These are phyloP conservation scores for Poliocrania exsul DNA, from an alignment of 2,797 vertebrate genomes.

Conservation along the genomic window DNA sequence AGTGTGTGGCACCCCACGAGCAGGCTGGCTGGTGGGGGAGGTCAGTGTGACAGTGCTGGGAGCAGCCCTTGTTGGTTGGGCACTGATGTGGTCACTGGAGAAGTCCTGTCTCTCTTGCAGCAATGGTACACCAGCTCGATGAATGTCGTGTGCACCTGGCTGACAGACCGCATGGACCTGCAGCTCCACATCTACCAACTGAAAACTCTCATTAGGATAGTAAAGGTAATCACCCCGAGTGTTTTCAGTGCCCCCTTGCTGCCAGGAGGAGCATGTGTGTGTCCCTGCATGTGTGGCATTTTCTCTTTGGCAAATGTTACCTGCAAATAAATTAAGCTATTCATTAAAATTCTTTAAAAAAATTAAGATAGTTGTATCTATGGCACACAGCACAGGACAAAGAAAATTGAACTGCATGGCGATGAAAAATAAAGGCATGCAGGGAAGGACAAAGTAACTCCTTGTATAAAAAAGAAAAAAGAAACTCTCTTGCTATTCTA, in stretches of 20 bases:
- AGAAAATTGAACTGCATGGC: not conserved
- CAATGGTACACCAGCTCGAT: conserved; percentile 99
- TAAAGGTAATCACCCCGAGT: conserved; percentile 84
- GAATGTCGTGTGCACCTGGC: conserved; percentile 97
- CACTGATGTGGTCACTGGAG: conserved; percentile 84
- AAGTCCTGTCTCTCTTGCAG: conserved; percentile 95
- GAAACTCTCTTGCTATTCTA: not conserved
- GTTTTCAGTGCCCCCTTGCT: not conserved
- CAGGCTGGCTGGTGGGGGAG: not conserved
- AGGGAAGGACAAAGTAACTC: not conserved
- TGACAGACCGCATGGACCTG: conserved; percentile 98
- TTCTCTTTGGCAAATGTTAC: not conserved
- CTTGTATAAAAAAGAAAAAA: not conserved
- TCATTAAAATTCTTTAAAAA: not conserved
- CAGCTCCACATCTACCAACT: conserved; percentile 99
- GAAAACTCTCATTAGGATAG: conserved; percentile 99
- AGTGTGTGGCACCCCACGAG: not conserved
- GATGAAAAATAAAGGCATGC: not conserved
- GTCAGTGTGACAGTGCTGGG: not conserved
- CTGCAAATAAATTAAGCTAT: not conserved
- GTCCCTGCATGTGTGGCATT: not conserved
- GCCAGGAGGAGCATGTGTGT: not conserved
- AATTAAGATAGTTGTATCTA: not conserved
- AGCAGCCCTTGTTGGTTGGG: not conserved
- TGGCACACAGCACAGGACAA: not conserved